A percentile compares a stretch with the other conserved stretches of the same genome.
These are phyloP conservation scores for Apolygus lucorum DNA, from an alignment of 1,140 invertebrate genomes.

Conservation along the genomic window DNA sequence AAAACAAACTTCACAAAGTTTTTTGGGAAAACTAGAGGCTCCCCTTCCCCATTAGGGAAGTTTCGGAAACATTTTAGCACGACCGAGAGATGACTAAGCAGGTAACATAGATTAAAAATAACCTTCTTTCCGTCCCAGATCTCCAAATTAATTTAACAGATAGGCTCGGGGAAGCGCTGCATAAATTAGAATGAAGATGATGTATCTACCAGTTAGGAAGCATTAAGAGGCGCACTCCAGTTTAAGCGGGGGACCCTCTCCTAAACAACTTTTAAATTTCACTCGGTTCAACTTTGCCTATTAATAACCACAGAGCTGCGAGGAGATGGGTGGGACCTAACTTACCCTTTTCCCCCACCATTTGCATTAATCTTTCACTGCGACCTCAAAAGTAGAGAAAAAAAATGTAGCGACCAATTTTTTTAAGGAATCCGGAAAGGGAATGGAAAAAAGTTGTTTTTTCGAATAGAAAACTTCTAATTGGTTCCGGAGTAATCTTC, in stretches of 20 bases:
- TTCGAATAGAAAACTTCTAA: too few relatives aligned
- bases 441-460: too few relatives aligned
- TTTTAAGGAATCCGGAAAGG: not conserved
- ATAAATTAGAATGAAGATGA: slow-evolving; percentile 7
- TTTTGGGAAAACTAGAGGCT: too few relatives aligned
- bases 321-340: too few relatives aligned
- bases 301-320: slow-evolving; percentile 21
- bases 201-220: not conserved
- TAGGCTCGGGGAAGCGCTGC: not conserved
- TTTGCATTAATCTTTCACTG: not conserved
- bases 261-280: slow-evolving; percentile 22
- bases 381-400: not conserved
- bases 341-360: not conserved
- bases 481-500: too few relatives aligned
- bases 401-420: not conserved
- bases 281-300: slow-evolving; percentile 18
- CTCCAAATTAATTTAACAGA: slow-evolving; percentile 15
- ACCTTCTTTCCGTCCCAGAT: too few relatives aligned
- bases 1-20: too few relatives aligned
- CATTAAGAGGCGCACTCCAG: not conserved
- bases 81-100: too few relatives aligned
- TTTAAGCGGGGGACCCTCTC: not conserved
- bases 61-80: too few relatives aligned
- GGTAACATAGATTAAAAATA: too few relatives aligned
- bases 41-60: too few relatives aligned